Percentiles rank a stretch among this genome's conserved stretches.
Evolutionary conservation across 2,797 vertebrate genomes (phyloP).

Genomic region (Mycteria americana): DNA sequence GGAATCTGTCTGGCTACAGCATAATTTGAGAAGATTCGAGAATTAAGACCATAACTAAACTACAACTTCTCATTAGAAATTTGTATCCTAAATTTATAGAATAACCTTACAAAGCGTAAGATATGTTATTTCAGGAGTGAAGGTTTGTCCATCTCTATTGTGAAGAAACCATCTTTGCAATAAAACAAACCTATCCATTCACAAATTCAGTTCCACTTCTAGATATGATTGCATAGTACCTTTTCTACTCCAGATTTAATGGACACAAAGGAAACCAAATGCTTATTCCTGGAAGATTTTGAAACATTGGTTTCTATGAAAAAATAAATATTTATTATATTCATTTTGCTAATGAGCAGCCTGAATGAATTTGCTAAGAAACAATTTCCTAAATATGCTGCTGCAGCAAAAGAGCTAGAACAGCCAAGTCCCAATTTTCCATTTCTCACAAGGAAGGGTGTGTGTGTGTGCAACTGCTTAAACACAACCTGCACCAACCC

Average conservation of each 20-base stretch:
- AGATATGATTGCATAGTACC: not conserved
- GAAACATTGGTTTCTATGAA: not conserved
- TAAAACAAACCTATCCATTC: not conserved
- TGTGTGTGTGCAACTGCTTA: not conserved
- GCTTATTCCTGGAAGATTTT: not conserved
- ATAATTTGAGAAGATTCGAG: not conserved
- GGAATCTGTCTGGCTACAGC: not conserved
- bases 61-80: not conserved
- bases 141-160: not conserved
- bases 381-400: not conserved
- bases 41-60: not conserved
- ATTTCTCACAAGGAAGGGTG: not conserved
- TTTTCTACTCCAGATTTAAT: not conserved
- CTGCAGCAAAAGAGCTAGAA: not conserved
- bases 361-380: not conserved
- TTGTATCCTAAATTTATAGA: not conserved
- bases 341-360: not conserved
- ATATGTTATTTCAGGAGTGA: not conserved
- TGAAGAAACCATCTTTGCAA: not conserved
- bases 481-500: not conserved
- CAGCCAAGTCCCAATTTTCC: not conserved
- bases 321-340: not conserved
- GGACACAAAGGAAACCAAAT: not conserved
- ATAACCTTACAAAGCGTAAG: not conserved
- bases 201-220: not conserved